Evolutionary conservation across 2,113 vertebrate species (phyloP), one percentile per base, ranked within the genome.

Genomic region (Gadus chalcogrammus): DNA sequence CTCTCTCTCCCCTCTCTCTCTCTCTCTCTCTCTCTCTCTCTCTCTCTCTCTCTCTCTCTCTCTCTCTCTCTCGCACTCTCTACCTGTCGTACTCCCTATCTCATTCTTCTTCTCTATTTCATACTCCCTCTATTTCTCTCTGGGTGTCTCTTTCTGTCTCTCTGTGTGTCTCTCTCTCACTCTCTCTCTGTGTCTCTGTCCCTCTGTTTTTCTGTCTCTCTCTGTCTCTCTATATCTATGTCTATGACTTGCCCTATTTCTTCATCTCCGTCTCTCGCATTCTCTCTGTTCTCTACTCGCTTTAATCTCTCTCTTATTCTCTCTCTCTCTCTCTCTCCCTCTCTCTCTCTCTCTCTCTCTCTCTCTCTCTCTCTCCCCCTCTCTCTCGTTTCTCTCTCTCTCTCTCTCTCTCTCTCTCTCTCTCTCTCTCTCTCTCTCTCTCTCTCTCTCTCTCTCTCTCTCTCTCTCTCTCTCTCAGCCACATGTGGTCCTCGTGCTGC

Each of bases 401-500:
- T 24, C 24, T 24, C 2, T 24, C 24, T 24, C 24, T 24, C 2
- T 24, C 24, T 24, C 24, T 24, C 24, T 24, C 2, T 24, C 24
- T 24, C 24, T 24, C 2, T 24, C 24, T 24, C 2, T 24, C 24
- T 24, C 24, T 24, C 24, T 24, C 24, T 24, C 24, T 24, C 24
- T 24, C 24, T 24, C 24, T 24, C 24, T 24, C 24, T 24, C 24
- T 24, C 24, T 24, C 24, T 24, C 24, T 24, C 24, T 24, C 24
- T 24, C 24, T 24, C 24, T 24, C 24, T 24, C 24, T 24, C 24
- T 24, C 24, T 24, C 78, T 88, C 87, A 87, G 69, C 75, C 74
- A 85, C 67, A 70, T 89, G 59, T 89, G 82, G 82, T 78, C 79
- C 75, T 69, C 80, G 75, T 64, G 52, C 74, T 72, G 69, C 64